A percentile compares a stretch with the other conserved stretches of the same genome.
Evolutionary conservation across 2,888 invertebrate species (phyloP).

Genomic region (Papilio elwesi): DNA sequence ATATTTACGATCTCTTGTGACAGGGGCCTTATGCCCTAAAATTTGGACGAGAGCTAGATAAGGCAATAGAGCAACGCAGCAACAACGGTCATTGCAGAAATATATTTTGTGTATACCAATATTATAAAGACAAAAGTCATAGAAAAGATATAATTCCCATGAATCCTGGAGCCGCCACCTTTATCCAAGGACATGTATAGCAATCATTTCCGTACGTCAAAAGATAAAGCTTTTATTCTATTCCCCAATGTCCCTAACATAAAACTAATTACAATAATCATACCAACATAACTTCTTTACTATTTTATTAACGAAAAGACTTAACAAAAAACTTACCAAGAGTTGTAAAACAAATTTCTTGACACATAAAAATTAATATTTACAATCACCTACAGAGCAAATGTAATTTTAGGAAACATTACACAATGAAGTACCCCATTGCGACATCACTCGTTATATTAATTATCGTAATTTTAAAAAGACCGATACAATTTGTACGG

Average conservation of each 20-base stretch:
- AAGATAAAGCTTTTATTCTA: too few relatives aligned
- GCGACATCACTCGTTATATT: slow-evolving; percentile 40
- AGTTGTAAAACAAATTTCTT: slow-evolving; percentile 11
- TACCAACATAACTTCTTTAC: neutral
- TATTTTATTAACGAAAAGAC: slow-evolving; percentile 1
- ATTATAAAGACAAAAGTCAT: too few relatives aligned
- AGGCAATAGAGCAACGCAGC: too few relatives aligned
- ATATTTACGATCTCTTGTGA: too few relatives aligned
- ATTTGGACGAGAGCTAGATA: too few relatives aligned
- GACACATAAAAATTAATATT: slow-evolving; percentile 10
- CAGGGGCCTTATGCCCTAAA: too few relatives aligned
- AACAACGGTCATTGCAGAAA: too few relatives aligned
- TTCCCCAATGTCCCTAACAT: neutral
- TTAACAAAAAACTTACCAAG: neutral
- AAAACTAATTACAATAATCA: neutral
- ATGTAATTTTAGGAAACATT: slow-evolving; percentile 11
- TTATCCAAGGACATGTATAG: too few relatives aligned
- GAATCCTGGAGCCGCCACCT: too few relatives aligned
- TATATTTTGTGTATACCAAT: too few relatives aligned
- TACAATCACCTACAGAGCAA: neutral
- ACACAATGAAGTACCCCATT: slow-evolving; percentile 31
- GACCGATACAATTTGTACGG: slow-evolving; percentile 38
- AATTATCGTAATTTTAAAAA: slow-evolving; percentile 34
- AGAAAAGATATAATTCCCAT: too few relatives aligned
- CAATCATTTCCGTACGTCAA: too few relatives aligned